Evolutionary conservation across 53 echinoderm and acorn worm genomes (phyloP), one percentile per base, ranked within the genome.

Genomic region (Holothuria scabra): DNA sequence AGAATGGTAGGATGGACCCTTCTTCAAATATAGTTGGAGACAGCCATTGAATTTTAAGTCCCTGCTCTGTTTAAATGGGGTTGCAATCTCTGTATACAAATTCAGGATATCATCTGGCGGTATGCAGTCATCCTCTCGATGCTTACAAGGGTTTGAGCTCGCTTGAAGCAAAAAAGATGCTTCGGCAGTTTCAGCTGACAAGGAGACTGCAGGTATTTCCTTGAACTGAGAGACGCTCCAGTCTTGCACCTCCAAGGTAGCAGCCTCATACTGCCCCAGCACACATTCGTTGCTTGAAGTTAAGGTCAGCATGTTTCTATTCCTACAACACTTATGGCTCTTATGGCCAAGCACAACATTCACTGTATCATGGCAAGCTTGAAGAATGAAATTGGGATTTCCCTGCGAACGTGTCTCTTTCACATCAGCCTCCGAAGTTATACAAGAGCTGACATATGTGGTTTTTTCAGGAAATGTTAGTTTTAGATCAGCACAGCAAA

Each of bases 211-310:
- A 22, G 72, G 26, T 2, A 52, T 52, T 18, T 52, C 52, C 25
- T 72, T 72, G 37, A 48, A 14, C 25, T 46, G 24, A 25, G 37
- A 26, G 1, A 14, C 23, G 48, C 49, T 28, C 57, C 78, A 16
- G 29, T 57, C 78, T 48, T 76, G 76, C n/a, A 76, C 76, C 48
- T 78, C 78, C 78, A 78, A 12, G 32, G 78, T 78, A 6, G 78
- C 57, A 32, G 78, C 26, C 57, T 78, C 78, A 30, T 56, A 78
- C 5, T 78, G 58, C 5, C 78, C 78, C 26, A 78, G 24, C 0
- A 16, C 21, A 58, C 78, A 78, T 2, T 5, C 5, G 7, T 78
- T 31, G 28, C 58, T 78, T 12, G 78, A 78, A 6, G 57, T 57
- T 32, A 78, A 32, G 2, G 31, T 78, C 3, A 78, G 57, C 52